Evolutionary conservation across 2,797 vertebrate genomes (phyloP).

Genomic region (Stomatorhinus walkeri): DNA sequence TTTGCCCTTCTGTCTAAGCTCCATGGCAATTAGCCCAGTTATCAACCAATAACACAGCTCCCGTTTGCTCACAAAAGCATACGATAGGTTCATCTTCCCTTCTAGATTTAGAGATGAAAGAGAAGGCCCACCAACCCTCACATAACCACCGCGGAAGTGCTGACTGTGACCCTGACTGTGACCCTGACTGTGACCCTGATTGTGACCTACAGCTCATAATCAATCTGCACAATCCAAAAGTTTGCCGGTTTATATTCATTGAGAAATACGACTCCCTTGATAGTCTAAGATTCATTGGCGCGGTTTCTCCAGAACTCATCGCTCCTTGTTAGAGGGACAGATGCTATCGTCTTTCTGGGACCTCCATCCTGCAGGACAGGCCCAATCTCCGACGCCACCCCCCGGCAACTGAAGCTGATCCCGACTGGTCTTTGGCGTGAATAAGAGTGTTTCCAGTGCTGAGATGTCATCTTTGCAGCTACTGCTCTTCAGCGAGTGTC

Average conservation of each 20-base stretch:
- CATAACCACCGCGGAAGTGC: neutral
- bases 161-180: neutral
- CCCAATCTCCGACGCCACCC: neutral
- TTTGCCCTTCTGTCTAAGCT: neutral
- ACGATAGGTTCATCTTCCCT: constrained; percentile 29
- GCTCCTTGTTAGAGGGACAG: neutral
- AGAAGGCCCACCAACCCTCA: neutral
- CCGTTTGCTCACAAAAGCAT: constrained; percentile 21
- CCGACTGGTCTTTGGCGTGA: neutral
- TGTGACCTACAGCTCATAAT: neutral
- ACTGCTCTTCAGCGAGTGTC: neutral
- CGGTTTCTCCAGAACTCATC: neutral
- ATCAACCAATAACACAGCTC: neutral
- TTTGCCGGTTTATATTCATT: neutral
- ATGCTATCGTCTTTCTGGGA: neutral
- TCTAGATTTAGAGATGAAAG: neutral
- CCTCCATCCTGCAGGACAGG: neutral
- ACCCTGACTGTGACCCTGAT: too few relatives aligned
- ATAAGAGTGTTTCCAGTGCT: neutral
- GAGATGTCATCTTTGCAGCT: neutral
- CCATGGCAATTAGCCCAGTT: neutral
- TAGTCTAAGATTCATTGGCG: neutral
- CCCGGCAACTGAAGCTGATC: neutral
- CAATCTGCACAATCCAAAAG: neutral
- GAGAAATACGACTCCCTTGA: neutral